Percentiles rank a stretch among this genome's conserved stretches.
Evolutionary conservation across 2,113 vertebrate genomes (phyloP).

Genomic region (Echinops telfairi): DNA sequence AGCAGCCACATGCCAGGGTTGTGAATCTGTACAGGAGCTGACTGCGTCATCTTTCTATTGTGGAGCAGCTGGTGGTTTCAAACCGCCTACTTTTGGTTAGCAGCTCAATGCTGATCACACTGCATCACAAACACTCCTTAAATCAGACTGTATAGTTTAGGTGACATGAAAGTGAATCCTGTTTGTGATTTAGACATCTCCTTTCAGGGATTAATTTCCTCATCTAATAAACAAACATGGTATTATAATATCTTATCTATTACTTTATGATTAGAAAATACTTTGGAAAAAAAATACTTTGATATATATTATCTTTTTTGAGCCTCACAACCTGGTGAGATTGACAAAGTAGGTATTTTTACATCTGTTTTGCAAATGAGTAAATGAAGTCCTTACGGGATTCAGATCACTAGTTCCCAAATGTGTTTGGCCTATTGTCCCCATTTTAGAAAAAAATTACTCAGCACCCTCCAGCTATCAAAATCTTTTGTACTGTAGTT

Average conservation of each 20-base stretch:
- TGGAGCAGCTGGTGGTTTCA: background rate
- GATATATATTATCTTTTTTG: background rate
- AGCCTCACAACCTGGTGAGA: background rate
- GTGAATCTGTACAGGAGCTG: background rate
- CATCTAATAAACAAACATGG: constrained; percentile 43
- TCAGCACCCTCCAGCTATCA: too few species aligned
- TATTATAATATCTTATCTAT: background rate
- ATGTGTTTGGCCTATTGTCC: too few species aligned
- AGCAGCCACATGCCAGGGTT: background rate
- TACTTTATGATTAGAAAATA: constrained; percentile 9
- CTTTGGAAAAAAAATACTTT: constrained; percentile 30
- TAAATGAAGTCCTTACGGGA: background rate
- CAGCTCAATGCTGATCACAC: too few species aligned
- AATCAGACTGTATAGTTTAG: constrained; percentile 5
- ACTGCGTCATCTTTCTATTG: too few species aligned
- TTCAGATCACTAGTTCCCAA: background rate
- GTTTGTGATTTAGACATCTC: background rate
- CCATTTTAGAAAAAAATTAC: too few species aligned
- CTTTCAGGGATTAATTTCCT: constrained; percentile 54
- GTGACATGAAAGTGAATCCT: constrained; percentile 44
- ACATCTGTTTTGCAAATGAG: constrained; percentile 48
- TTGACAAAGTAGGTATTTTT: constrained; percentile 16
- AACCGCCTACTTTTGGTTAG: too few species aligned
- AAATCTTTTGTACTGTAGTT: too few species aligned
- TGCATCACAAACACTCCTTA: background rate